Percentiles rank a stretch among this genome's conserved stretches.
phyloP scores from a whole-genome alignment of 2,888 invertebrate species.

The Pheosia tremula region DNA sequence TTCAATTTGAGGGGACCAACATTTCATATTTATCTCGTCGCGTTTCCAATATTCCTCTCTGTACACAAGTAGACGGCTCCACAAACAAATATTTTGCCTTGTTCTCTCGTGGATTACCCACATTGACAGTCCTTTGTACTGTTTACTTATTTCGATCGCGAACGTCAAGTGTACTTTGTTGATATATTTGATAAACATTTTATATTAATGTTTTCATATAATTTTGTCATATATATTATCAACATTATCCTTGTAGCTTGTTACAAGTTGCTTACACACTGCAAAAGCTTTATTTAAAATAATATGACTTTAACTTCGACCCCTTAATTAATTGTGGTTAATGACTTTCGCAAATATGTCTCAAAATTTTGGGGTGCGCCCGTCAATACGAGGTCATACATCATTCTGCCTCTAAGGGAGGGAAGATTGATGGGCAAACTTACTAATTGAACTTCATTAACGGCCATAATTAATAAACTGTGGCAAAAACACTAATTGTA shows the following conservation, averaged over 20 bases:
- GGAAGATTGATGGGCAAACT: conserved; percentile 62
- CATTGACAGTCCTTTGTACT: conserved; percentile 49
- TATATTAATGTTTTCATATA: conserved; percentile 13
- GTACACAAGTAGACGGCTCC: conserved; percentile 38
- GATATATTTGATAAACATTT: conserved; percentile 30
- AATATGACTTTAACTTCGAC: neutral
- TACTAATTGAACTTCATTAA: conserved; percentile 66
- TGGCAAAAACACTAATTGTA: conserved; percentile 47
- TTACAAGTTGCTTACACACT: neutral
- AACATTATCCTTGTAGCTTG: neutral
- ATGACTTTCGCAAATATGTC: conserved; percentile 48
- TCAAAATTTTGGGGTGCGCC: conserved; percentile 41
- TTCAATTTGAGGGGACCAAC: conserved; percentile 9
- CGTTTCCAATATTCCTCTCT: conserved; percentile 19
- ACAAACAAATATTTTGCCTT: conserved; percentile 47
- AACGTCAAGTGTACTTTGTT: conserved; percentile 17
- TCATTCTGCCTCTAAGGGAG: conserved; percentile 53
- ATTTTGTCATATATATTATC: neutral
- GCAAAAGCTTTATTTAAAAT: too few species aligned
- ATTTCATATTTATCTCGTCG: conserved; percentile 18
- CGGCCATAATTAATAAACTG: conserved; percentile 54
- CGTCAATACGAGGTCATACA: conserved; percentile 59
- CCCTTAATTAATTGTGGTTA: conserved; percentile 28
- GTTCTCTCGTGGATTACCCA: conserved; percentile 48
- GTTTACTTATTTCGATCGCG: conserved; percentile 38